Evolutionary conservation across 2,797 vertebrate genomes (phyloP).

Genomic region (Emydoidea blandingii): DNA sequence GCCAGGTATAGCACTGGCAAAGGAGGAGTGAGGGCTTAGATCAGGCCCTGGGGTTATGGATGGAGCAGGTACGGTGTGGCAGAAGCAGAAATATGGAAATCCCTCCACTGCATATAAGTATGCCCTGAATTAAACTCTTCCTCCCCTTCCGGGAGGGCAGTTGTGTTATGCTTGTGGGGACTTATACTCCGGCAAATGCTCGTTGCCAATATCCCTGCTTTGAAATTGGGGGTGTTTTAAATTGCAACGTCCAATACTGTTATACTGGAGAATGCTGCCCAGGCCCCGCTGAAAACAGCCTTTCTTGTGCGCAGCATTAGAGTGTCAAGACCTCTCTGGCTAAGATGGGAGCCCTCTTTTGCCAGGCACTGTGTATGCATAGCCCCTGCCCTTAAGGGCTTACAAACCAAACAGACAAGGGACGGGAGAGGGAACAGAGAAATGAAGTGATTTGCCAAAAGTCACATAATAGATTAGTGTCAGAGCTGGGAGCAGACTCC

Average conservation of each 20-base stretch:
- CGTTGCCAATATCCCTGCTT: not conserved
- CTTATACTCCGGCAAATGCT: not conserved
- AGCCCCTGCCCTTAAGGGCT: not conserved
- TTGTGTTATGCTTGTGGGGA: no score
- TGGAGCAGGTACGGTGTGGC: not conserved
- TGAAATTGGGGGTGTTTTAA: not conserved
- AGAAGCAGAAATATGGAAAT: fast-evolving
- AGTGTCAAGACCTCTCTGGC: no score
- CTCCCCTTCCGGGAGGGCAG: no score
- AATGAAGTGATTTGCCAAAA: not conserved
- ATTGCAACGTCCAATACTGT: not conserved
- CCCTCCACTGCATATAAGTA: not conserved
- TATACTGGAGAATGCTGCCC: not conserved
- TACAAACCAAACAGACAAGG: not conserved
- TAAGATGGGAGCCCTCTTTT: not conserved
- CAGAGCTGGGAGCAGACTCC: not conserved
- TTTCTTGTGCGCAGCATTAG: no score
- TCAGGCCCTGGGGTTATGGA: fast-evolving
- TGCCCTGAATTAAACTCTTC: not conserved
- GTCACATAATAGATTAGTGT: not conserved
- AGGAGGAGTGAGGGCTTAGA: not conserved
- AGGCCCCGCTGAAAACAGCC: not conserved
- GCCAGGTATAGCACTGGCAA: not conserved
- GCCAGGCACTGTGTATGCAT: not conserved
- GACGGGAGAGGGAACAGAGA: not conserved